Evolutionary conservation across 2,113 vertebrate genomes (phyloP).

Genomic region (Gasterosteus aculeatus): DNA sequence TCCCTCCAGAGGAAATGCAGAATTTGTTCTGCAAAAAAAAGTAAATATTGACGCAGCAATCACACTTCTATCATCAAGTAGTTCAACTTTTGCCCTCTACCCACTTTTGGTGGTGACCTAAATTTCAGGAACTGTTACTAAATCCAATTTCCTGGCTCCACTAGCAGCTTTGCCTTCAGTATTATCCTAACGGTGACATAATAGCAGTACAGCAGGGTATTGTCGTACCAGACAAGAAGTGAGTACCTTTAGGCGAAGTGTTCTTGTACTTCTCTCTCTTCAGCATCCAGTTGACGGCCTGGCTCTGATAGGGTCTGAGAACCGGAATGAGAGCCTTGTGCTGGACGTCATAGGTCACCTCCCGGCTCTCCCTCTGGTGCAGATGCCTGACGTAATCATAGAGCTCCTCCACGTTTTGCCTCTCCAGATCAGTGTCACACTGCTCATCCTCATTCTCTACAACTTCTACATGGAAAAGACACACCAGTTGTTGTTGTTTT

Average conservation of each 20-base stretch:
- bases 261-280: slow-evolving; percentile 74
- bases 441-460: slow-evolving; percentile 89
- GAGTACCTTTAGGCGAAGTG: slow-evolving; percentile 67
- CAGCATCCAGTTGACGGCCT: slow-evolving; percentile 86
- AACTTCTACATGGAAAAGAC: slow-evolving; percentile 62
- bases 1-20: slow-evolving; percentile 95
- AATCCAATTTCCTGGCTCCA: neutral
- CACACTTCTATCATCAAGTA: neutral
- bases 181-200: neutral
- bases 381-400: slow-evolving; percentile 90
- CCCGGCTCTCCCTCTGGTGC: slow-evolving; percentile 83
- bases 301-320: slow-evolving; percentile 82
- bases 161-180: neutral
- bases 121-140: neutral
- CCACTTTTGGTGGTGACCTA: neutral
- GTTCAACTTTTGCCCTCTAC: neutral
- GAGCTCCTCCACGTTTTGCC: slow-evolving; percentile 96
- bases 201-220: neutral
- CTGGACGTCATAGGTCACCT: slow-evolving; percentile 86
- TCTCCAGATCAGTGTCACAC: slow-evolving; percentile 90
- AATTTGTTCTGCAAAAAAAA: slow-evolving; percentile 82
- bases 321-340: slow-evolving; percentile 90
- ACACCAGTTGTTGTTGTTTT: neutral
- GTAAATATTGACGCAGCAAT: neutral
- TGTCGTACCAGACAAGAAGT: neutral